Base-by-base conservation (phyloP, 2,888 invertebrate genomes). In the Oscheius sp. region DNA sequence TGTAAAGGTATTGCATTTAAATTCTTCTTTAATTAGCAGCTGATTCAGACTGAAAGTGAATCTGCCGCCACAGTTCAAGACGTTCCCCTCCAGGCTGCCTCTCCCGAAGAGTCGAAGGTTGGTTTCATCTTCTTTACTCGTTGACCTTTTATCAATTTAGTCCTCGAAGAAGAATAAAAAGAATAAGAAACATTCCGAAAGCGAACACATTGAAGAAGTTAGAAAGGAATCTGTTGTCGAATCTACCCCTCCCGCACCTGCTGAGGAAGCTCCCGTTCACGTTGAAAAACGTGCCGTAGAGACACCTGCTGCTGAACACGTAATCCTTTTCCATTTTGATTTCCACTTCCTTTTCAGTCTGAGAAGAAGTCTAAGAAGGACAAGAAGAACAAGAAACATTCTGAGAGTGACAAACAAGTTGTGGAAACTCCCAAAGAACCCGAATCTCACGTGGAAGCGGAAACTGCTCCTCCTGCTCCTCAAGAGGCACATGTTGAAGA, bases 171-270 rank as follows among this genome's bases (percentile, higher is more conserved):
- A 58, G 23, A 69, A 73, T 43, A 73, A 73, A 49, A 70, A 70
- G 56, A 74, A 69, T 45, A 80, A 78, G 77, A 77, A 75, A 74
- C 72, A 75, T 56, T 75, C 75, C 64, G 80, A 76, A 58, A 74
- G 72, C 41, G 78, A 78, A 69, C 43, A 69, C 18, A 72, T 63
- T 16, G 58, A 66, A 12, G 69, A 63, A 41, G 18, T 43, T 9
- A 18, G n/a, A 2, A 58, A 58, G 29, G 27, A 58, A 29, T 25
- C 58, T 25, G n/a, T 58, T 27, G 58, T 27, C 29, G 58, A 58
- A 27, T 58, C 58, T 29, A 29, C 29, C 27, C 27, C 58, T 49
- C 49, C 49, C 5, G n/a, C 49, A 2, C 5, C 49, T 18, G 13
- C 13, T 18, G 49, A 49, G 13, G 49, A 49, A 49, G 18, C 49